Evolutionary conservation across 2,113 vertebrate genomes (phyloP).

Genomic region (Cavia aperea): DNA sequence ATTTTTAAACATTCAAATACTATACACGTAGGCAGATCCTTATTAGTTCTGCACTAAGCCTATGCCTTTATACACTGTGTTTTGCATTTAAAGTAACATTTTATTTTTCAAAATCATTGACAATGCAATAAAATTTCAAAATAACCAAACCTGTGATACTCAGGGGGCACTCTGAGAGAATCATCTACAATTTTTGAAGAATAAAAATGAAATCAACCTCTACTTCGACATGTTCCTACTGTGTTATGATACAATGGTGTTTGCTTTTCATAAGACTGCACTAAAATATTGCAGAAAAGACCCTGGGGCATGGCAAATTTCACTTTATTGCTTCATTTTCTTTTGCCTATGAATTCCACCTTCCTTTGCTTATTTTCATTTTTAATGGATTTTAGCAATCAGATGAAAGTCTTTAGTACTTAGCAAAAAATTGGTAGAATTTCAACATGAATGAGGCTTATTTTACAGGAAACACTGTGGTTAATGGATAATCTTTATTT

Average conservation of each 20-base stretch:
- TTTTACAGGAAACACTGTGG: not conserved
- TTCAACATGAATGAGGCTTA: slow-evolving; percentile 11
- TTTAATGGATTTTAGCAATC: slow-evolving; percentile 44
- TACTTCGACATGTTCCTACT: slow-evolving; percentile 42
- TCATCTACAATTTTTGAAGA: slow-evolving; percentile 52
- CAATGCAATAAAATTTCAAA: slow-evolving; percentile 35
- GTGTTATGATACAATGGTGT: not conserved
- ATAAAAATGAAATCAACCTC: slow-evolving; percentile 29
- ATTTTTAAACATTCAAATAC: slow-evolving; percentile 40
- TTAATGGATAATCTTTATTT: slow-evolving; percentile 37
- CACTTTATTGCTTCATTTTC: slow-evolving; percentile 47
- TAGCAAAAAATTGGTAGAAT: slow-evolving; percentile 14
- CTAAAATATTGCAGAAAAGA: slow-evolving; percentile 12
- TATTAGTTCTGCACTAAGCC: slow-evolving; percentile 29
- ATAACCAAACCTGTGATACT: not conserved
- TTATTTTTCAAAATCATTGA: slow-evolving; percentile 52
- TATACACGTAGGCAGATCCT: not conserved
- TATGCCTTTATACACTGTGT: not conserved
- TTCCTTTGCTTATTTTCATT: slow-evolving; percentile 17
- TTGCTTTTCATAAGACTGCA: slow-evolving; percentile 50
- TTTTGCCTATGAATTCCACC: slow-evolving; percentile 43
- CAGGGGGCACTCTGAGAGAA: not conserved
- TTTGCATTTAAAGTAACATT: slow-evolving; percentile 30
- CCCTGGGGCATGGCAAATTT: fast-evolving
- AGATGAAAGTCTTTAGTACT: slow-evolving; percentile 46